phyloP scores from a whole-genome alignment of 2,113 vertebrate genomes.

The Xenopus laevis region DNA sequence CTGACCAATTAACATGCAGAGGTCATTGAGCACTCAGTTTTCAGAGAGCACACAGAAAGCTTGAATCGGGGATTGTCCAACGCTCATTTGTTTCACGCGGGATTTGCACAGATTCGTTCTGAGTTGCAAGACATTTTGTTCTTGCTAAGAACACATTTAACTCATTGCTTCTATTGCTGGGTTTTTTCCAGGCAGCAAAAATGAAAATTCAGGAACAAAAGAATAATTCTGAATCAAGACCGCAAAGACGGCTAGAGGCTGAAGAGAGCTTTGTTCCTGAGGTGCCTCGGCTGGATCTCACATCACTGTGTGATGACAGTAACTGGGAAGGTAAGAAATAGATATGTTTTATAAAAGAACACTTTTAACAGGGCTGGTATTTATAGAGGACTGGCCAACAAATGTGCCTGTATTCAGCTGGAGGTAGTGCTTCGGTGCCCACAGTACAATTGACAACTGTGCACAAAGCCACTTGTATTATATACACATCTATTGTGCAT shows the following conservation, averaged over 20 bases:
- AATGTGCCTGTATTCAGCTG: neutral
- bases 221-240: constrained; percentile 69
- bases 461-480: too few relatives aligned
- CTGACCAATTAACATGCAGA: constrained; percentile 58
- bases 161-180: neutral
- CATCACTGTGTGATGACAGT: constrained; percentile 75
- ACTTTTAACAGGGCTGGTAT: too few relatives aligned
- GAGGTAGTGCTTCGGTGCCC: neutral
- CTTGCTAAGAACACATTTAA: neutral
- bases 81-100: constrained; percentile 21
- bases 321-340: constrained; percentile 83
- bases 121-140: neutral
- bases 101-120: neutral
- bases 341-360: too few relatives aligned
- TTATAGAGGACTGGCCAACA: too few relatives aligned
- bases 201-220: constrained; percentile 96
- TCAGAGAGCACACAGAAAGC: constrained; percentile 42
- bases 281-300: constrained; percentile 82
- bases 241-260: constrained; percentile 62
- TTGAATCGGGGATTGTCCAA: constrained; percentile 49
- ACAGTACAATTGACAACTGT: too few relatives aligned
- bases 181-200: constrained; percentile 63
- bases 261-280: constrained; percentile 70
- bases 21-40: constrained; percentile 45
- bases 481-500: too few relatives aligned